Percentiles rank a stretch among this genome's conserved stretches.
phyloP scores from a whole-genome alignment of 2,888 invertebrate species.

The Megaustenia siamemsis region DNA sequence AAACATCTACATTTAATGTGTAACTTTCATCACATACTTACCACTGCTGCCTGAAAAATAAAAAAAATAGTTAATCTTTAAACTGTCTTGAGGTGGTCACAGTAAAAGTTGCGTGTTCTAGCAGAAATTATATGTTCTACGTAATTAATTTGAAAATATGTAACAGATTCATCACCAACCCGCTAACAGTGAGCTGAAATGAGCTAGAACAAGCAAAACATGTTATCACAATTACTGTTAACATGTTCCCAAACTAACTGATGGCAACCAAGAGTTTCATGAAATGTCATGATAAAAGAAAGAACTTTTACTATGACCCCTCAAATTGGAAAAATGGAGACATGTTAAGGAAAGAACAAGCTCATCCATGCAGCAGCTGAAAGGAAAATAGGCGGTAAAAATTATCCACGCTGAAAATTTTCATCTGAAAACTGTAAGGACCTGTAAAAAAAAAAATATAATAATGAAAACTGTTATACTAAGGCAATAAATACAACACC shows the following conservation, averaged over 20 bases:
- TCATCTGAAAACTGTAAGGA: background rate
- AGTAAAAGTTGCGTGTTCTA: background rate
- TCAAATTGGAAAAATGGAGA: background rate
- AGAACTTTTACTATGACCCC: background rate
- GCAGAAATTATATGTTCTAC: background rate
- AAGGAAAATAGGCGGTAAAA: background rate
- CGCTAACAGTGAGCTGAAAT: background rate
- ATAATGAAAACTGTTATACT: too few relatives aligned
- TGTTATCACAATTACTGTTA: background rate
- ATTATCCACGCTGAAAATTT: background rate
- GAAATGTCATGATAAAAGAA: too few relatives aligned
- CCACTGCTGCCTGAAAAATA: slow-evolving; percentile 10
- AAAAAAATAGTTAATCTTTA: background rate
- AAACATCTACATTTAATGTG: too few relatives aligned
- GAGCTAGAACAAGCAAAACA: background rate
- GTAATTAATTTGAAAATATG: background rate
- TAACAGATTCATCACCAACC: background rate
- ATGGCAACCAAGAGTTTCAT: background rate
- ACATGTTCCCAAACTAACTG: background rate
- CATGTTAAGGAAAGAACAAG: background rate
- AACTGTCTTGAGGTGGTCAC: background rate
- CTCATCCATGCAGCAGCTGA: background rate
- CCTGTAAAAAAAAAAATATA: background rate
- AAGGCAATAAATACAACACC: background rate
- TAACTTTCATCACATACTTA: slow-evolving; percentile 26